Percentiles rank a stretch among this genome's conserved stretches.
phyloP scores from a whole-genome alignment of 2,888 invertebrate genomes.

The Drosophila affinis region DNA sequence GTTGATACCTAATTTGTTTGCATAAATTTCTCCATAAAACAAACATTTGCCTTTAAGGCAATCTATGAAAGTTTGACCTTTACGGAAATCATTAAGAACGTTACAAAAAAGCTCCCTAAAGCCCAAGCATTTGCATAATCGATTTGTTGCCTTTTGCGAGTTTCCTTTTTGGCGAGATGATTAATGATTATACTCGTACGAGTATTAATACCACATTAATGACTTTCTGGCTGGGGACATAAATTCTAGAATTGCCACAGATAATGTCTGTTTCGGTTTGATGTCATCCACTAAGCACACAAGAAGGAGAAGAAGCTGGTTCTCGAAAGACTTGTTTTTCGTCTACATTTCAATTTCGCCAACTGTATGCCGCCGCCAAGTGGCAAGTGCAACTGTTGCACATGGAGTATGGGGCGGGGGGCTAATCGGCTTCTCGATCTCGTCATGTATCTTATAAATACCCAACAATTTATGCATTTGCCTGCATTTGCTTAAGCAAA shows the following conservation, averaged over 20 bases:
- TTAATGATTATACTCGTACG: conserved; percentile 44
- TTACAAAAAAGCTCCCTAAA: neutral
- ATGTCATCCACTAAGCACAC: conserved; percentile 9
- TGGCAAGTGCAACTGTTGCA: conserved; percentile 25
- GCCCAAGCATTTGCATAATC: conserved; percentile 58
- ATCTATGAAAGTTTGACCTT: neutral
- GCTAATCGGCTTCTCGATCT: conserved; percentile 61
- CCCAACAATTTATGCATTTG: conserved; percentile 71
- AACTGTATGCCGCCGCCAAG: conserved; percentile 43
- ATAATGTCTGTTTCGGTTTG: conserved; percentile 39
- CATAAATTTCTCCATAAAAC: neutral
- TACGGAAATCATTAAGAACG: conserved; percentile 6
- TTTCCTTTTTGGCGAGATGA: conserved; percentile 29
- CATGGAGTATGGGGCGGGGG: conserved; percentile 2
- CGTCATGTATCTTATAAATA: conserved; percentile 72
- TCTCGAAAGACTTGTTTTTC: conserved; percentile 38
- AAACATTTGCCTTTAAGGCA: no score
- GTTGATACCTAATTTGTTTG: neutral
- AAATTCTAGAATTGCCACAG: conserved; percentile 33
- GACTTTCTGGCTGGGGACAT: conserved; percentile 33
- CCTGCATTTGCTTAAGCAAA: conserved; percentile 54
- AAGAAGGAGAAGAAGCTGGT: conserved; percentile 12
- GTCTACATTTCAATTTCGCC: conserved; percentile 67
- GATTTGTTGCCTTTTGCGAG: conserved; percentile 33
- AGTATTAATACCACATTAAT: conserved; percentile 52